Evolutionary conservation across 2,888 invertebrate species (phyloP).

Genomic region (Trichacis sp.): DNA sequence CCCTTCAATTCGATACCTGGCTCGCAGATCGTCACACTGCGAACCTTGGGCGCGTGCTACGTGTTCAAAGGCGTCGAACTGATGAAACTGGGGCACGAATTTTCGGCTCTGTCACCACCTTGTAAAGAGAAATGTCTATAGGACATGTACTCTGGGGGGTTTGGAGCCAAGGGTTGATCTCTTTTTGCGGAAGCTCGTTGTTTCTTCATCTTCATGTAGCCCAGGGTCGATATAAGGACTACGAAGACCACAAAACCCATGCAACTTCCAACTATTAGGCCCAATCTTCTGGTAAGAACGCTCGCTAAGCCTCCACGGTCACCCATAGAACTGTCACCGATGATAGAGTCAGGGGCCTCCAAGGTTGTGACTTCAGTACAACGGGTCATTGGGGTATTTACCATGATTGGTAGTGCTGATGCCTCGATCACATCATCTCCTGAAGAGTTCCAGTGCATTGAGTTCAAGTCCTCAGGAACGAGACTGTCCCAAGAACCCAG

Average conservation of each 20-base stretch:
- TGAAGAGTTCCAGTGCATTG: conserved; percentile 61
- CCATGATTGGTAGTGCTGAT: conserved; percentile 73
- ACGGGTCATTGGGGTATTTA: conserved; percentile 81
- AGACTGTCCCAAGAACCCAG: conserved; percentile 79
- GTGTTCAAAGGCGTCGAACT: conserved; percentile 62
- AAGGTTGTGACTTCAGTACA: conserved; percentile 84
- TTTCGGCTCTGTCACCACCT: conserved; percentile 72
- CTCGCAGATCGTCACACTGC: conserved; percentile 48
- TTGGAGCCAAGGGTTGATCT: conserved; percentile 73
- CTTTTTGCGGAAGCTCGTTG: conserved; percentile 81
- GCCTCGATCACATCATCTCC: conserved; percentile 76
- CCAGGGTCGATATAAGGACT: conserved; percentile 83
- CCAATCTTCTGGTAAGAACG: conserved; percentile 83
- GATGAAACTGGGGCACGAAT: conserved; percentile 65
- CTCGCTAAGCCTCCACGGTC: conserved; percentile 80
- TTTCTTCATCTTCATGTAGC: conserved; percentile 88
- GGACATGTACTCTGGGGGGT: conserved; percentile 85
- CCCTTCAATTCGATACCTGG: conserved; percentile 61
- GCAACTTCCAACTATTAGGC: conserved; percentile 88
- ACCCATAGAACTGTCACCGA: conserved; percentile 73
- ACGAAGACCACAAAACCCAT: conserved; percentile 89
- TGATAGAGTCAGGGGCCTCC: conserved; percentile 77
- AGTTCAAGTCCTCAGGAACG: conserved; percentile 68
- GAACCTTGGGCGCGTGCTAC: conserved; percentile 60
- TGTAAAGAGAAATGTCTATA: conserved; percentile 81